phyloP scores from a whole-genome alignment of 2,888 invertebrate genomes.

The Lasius fuliginosus region DNA sequence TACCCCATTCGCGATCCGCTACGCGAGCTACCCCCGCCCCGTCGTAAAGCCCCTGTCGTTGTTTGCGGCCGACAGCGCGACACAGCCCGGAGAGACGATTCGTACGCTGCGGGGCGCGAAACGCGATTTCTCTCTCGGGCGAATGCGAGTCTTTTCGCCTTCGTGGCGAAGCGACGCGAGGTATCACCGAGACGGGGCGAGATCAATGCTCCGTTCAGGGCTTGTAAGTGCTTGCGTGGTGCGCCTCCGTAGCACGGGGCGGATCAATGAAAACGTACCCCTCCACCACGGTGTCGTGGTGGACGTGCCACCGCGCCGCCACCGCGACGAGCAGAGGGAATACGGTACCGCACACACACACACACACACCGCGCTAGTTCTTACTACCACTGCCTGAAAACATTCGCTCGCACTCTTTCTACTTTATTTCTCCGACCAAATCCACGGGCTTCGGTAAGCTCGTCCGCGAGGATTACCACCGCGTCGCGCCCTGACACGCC shows the following conservation, averaged over 20 bases:
- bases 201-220: conserved; percentile 67
- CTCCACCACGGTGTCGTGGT: conserved; percentile 63
- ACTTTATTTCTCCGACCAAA: conserved; percentile 57
- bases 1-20: conserved; percentile 63
- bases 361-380: conserved; percentile 78
- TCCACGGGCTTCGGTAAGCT: conserved; percentile 57
- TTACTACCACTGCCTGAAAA: conserved; percentile 79
- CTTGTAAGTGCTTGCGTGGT: conserved; percentile 69
- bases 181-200: conserved; percentile 37
- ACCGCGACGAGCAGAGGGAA: conserved; percentile 62
- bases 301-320: conserved; percentile 65
- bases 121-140: background rate
- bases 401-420: conserved; percentile 69
- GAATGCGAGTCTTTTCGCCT: conserved; percentile 1
- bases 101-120: background rate
- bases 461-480: conserved; percentile 40
- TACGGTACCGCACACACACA: conserved; percentile 71
- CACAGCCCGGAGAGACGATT: conserved; percentile 9
- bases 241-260: conserved; percentile 80
- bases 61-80: conserved; percentile 19
- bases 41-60: background rate
- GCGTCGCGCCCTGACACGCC: conserved; percentile 30
- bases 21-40: conserved; percentile 59
- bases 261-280: conserved; percentile 86
- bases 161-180: conserved; percentile 24